Percentiles rank a stretch among this genome's conserved stretches.
Conservation (phyloP, 2,797 vertebrate genomes). For the Notoglanidium macrostoma region DNA sequence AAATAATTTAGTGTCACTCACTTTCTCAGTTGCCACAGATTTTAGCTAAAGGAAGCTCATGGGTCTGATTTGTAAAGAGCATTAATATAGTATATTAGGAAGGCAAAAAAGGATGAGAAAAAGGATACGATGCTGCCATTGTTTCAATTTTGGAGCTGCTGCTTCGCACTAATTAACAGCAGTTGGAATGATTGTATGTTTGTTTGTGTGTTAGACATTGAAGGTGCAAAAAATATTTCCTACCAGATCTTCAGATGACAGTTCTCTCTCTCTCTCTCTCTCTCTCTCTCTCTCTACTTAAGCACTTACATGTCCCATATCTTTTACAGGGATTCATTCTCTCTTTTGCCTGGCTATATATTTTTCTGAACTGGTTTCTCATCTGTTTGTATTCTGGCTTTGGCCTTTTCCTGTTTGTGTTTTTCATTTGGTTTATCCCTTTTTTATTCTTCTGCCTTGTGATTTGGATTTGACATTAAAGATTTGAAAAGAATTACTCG, state of each 20-base stretch:
- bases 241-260: conserved; percentile 26
- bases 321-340: background rate
- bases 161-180: conserved; percentile 62
- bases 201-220: conserved; percentile 8
- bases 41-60: conserved; percentile 34
- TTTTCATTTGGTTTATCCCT: background rate
- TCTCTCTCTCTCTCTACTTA: conserved; percentile 1
- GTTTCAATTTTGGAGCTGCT: conserved; percentile 60
- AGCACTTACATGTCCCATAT: background rate
- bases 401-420: background rate
- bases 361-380: background rate
- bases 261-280: background rate
- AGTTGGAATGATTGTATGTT: conserved; percentile 24
- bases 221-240: conserved; percentile 46
- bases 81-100: conserved; percentile 30
- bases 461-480: background rate
- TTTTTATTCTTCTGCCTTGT: background rate
- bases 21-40: conserved; percentile 63
- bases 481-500: background rate
- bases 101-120: conserved; percentile 46
- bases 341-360: background rate
- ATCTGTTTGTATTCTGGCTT: background rate
- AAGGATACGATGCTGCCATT: conserved; percentile 56
- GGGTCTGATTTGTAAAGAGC: conserved; percentile 48
- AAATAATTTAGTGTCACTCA: conserved; percentile 78